phyloP scores from a whole-genome alignment of 2,888 invertebrate species.

The Amphipoea lucens region DNA sequence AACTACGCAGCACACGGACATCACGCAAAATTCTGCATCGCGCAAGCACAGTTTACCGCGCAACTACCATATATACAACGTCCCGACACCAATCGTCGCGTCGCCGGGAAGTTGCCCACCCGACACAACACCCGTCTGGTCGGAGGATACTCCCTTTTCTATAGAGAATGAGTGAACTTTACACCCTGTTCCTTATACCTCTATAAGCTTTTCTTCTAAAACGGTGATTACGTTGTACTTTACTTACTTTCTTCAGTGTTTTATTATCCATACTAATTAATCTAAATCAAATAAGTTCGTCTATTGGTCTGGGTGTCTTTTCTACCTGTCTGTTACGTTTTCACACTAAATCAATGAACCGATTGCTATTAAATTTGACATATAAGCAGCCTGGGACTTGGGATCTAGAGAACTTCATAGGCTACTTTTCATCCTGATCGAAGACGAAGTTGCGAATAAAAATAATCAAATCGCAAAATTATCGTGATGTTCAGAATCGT shows the following conservation, averaged over 20 bases:
- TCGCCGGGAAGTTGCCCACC: not conserved
- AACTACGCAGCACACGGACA: not conserved
- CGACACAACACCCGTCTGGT: too few relatives aligned
- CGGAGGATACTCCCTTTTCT: too few relatives aligned
- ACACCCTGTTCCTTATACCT: too few relatives aligned
- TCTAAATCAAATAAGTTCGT: not conserved
- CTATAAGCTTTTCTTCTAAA: too few relatives aligned
- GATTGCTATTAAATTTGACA: not conserved
- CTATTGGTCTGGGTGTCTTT: not conserved
- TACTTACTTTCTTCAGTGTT: not conserved
- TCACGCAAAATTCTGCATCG: not conserved
- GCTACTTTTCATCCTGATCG: not conserved
- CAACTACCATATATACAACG: not conserved
- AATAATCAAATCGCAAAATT: not conserved
- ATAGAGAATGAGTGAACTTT: not conserved
- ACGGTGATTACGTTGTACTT: not conserved
- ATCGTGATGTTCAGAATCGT: not conserved
- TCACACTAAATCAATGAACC: not conserved
- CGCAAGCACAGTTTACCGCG: not conserved
- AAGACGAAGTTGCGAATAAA: not conserved
- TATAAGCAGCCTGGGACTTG: not conserved
- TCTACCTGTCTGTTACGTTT: not conserved
- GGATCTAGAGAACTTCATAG: not conserved
- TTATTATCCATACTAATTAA: not conserved
- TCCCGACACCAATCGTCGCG: not conserved